Evolutionary conservation across 2,113 vertebrate genomes (phyloP).

Genomic region (Microcebus griseorufus): DNA sequence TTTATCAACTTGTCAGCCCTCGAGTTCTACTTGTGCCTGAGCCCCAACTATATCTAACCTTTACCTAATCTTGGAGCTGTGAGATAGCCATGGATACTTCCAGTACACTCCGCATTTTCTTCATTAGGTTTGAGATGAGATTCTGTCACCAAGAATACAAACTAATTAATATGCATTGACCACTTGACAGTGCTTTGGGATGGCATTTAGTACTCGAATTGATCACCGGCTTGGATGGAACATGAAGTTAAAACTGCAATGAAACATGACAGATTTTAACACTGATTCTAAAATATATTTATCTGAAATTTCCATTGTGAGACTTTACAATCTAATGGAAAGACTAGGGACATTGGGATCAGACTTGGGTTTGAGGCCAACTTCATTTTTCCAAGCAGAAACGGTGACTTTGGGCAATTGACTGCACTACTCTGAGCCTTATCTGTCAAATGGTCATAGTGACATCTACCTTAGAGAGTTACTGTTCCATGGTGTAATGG

Average conservation of each 20-base stretch:
- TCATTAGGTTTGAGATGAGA: not conserved
- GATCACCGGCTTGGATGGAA: not conserved
- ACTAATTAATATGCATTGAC: not conserved
- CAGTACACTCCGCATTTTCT: not conserved
- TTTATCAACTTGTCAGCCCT: not conserved
- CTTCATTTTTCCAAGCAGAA: conserved; percentile 39
- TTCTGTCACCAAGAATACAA: not conserved
- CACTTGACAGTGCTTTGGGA: not conserved
- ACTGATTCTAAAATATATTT: conserved; percentile 10
- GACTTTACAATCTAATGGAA: not conserved
- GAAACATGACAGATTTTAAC: conserved; percentile 8
- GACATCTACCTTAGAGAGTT: not conserved
- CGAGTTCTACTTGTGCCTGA: not conserved
- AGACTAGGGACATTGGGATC: not conserved
- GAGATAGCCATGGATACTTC: not conserved
- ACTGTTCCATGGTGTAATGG: not conserved
- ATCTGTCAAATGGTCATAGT: not conserved
- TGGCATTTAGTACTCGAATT: conserved; percentile 6
- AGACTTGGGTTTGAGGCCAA: conserved; percentile 23
- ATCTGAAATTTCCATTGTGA: not conserved
- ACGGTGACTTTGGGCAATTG: not conserved
- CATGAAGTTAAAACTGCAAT: not conserved
- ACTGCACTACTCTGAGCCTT: not conserved
- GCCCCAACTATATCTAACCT: not conserved
- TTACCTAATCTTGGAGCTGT: not conserved